Percentiles rank a stretch among this genome's conserved stretches.
Evolutionary conservation across 2,888 invertebrate genomes (phyloP).

Genomic region (Diogma glabrata): DNA sequence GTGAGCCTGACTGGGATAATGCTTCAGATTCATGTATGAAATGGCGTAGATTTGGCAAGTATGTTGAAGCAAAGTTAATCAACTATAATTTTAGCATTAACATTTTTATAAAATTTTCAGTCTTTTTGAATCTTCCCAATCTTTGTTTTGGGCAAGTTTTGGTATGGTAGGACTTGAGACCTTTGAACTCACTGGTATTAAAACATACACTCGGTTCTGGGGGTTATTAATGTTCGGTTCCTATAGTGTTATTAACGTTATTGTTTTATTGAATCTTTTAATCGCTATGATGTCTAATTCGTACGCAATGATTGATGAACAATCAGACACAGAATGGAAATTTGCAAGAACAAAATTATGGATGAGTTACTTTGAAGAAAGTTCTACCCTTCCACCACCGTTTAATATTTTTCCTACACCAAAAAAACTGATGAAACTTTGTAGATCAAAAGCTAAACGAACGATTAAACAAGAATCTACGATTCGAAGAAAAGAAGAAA

Average conservation of each 20-base stretch:
- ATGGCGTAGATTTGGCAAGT: constrained; percentile 80
- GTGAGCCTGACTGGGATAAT: constrained; percentile 64
- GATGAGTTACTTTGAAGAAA: constrained; percentile 93
- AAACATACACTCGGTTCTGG: constrained; percentile 88
- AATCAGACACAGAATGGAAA: constrained; percentile 94
- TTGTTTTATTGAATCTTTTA: constrained; percentile 83
- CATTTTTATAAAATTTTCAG: constrained; percentile 38
- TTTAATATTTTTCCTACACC: constrained; percentile 88
- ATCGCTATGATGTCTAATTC: constrained; percentile 99
- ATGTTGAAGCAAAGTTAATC: constrained; percentile 34
- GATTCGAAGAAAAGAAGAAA: constrained; percentile 46
- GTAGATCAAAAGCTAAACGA: constrained; percentile 42
- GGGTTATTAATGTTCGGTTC: constrained; percentile 92
- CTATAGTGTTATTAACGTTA: constrained; percentile 89
- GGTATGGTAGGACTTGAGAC: constrained; percentile 81
- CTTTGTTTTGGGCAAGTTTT: constrained; percentile 92
- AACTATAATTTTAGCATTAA: not conserved
- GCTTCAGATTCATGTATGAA: constrained; percentile 69
- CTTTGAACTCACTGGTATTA: constrained; percentile 79
- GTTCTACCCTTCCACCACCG: constrained; percentile 81
- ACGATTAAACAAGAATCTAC: constrained; percentile 32
- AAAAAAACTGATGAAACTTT: constrained; percentile 59
- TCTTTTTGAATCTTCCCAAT: constrained; percentile 89
- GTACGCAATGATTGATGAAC: constrained; percentile 84
- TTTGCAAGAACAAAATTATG: constrained; percentile 88